phyloP scores from a whole-genome alignment of 2,113 vertebrate genomes.

The Cheirogaleus medius region DNA sequence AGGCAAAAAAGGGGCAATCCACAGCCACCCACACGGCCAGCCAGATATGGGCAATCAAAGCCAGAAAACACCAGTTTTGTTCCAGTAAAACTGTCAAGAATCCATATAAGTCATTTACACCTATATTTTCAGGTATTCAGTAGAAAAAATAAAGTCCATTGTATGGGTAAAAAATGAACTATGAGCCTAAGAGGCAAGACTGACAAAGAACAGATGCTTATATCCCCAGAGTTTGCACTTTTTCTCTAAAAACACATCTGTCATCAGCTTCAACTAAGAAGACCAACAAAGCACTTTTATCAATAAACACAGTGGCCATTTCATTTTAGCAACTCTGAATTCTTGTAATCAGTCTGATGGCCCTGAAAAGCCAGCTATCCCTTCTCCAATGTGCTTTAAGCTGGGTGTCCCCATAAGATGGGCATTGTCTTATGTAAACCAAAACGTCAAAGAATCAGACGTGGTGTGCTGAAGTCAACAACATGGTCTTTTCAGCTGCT shows the following conservation, averaged over 20 bases:
- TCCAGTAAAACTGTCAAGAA: slow-evolving; percentile 83
- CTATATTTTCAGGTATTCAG: slow-evolving; percentile 77
- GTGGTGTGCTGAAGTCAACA: background rate
- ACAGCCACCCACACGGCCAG: slow-evolving; percentile 81
- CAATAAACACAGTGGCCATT: slow-evolving; percentile 85
- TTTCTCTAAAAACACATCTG: slow-evolving; percentile 82
- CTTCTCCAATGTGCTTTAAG: background rate
- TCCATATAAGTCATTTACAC: slow-evolving; percentile 74
- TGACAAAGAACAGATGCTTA: slow-evolving; percentile 86
- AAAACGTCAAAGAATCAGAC: background rate
- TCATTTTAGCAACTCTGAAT: slow-evolving; percentile 41
- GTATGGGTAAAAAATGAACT: slow-evolving; percentile 81
- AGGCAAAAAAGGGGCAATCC: slow-evolving; percentile 87
- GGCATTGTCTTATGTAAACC: background rate
- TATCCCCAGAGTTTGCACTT: slow-evolving; percentile 82
- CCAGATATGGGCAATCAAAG: slow-evolving; percentile 84
- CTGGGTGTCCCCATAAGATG: background rate
- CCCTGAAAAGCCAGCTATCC: background rate
- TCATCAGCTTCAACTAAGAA: slow-evolving; percentile 82
- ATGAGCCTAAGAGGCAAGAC: slow-evolving; percentile 74
- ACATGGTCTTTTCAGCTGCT: background rate
- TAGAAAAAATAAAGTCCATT: slow-evolving; percentile 45
- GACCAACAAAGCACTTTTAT: slow-evolving; percentile 79
- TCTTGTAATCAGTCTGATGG: background rate
- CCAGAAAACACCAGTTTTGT: slow-evolving; percentile 84